Evolutionary conservation across 1,140 invertebrate genomes (phyloP).

Genomic region (Alviniconcha marisindica): DNA sequence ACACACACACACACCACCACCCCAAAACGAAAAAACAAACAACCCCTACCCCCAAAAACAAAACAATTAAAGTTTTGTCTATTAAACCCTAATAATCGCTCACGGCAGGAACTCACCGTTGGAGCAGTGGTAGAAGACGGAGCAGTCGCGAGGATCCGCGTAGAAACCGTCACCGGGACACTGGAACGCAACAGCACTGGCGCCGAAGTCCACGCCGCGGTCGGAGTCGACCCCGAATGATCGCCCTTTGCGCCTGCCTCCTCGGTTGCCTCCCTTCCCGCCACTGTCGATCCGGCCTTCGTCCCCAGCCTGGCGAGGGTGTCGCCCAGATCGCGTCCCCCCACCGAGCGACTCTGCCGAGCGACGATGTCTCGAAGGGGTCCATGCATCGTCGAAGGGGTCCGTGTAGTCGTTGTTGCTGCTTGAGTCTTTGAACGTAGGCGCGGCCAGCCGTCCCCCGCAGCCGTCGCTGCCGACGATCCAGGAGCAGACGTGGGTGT

Average conservation of each 20-base stretch:
- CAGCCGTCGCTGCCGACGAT: conserved; percentile 27
- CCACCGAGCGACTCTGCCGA: not conserved
- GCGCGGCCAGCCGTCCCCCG: not conserved
- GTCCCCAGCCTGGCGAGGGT: not conserved
- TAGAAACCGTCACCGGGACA: conserved; percentile 42
- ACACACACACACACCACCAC: not conserved
- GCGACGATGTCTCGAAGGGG: no score
- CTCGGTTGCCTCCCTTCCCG: not conserved
- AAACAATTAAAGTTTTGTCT: no score
- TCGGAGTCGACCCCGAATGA: not conserved
- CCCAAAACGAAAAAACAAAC: no score
- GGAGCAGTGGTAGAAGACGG: conserved; percentile 35
- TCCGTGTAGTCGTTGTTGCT: not conserved
- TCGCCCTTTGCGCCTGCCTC: no score
- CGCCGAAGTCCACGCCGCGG: not conserved
- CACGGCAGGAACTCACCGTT: not conserved
- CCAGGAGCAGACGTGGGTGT: conserved; percentile 43
- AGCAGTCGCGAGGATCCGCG: conserved; percentile 28
- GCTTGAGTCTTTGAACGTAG: not conserved
- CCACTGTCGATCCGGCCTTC: not conserved
- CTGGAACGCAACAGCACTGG: not conserved
- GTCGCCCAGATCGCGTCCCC: not conserved
- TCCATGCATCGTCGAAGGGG: not conserved
- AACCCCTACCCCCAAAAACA: no score
- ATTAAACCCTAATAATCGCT: no score